phyloP scores from a whole-genome alignment of 2,113 vertebrate genomes.

The Fregata magnificens region DNA sequence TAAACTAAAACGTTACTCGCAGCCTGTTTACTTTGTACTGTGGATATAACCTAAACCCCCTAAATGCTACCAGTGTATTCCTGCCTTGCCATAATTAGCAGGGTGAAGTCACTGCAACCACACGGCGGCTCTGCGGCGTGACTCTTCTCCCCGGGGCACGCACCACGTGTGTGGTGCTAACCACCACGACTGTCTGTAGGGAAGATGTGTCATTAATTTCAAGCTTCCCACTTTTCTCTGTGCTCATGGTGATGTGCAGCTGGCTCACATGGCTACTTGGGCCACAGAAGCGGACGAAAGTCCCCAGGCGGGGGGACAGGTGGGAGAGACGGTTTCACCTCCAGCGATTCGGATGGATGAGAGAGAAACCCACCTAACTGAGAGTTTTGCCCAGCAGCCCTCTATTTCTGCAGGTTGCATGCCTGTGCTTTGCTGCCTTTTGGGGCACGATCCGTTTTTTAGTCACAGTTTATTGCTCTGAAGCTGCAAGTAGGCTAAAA shows the following conservation, averaged over 20 bases:
- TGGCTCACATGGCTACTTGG: neutral
- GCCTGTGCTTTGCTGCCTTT: neutral
- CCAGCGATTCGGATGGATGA: neutral
- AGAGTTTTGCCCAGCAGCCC: neutral
- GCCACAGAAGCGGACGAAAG: neutral
- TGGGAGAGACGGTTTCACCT: neutral
- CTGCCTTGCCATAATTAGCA: neutral
- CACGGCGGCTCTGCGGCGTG: rapidly evolving
- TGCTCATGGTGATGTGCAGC: neutral
- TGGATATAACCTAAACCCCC: conserved; percentile 5
- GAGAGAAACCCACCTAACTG: rapidly evolving
- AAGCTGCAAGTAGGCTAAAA: neutral
- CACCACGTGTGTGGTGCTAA: neutral
- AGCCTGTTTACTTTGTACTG: conserved; percentile 7
- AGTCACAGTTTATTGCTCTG: neutral
- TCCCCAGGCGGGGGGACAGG: no score
- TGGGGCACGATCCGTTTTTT: rapidly evolving
- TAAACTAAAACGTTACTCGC: neutral
- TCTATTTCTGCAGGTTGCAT: neutral
- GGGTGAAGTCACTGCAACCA: neutral
- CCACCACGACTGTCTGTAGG: neutral
- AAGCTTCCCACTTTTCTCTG: neutral
- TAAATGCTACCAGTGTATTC: neutral
- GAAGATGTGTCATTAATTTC: neutral
- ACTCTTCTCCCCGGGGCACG: neutral